Percentiles rank a stretch among this genome's conserved stretches.
Conservation (phyloP, 64 coral and sea anemone genomes). For the Pocillopora verrucosa region DNA sequence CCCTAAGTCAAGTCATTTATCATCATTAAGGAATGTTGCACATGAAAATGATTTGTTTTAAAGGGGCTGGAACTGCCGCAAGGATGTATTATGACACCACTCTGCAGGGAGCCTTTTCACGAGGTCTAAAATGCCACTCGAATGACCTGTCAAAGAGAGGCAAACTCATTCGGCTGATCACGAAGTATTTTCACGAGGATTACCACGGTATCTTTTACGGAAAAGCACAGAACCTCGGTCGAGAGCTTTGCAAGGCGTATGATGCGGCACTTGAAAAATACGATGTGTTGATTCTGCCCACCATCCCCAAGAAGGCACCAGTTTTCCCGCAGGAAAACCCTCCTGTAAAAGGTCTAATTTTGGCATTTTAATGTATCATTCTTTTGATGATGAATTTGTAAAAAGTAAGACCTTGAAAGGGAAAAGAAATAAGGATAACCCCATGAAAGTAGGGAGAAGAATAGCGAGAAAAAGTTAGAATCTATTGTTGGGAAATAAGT, state of each 20-base stretch:
- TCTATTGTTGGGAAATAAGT: too few relatives aligned
- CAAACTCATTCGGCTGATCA: slow-evolving; percentile 22
- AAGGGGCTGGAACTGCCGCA: slow-evolving; percentile 39
- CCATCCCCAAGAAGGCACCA: slow-evolving; percentile 55
- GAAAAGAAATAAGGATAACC: too few relatives aligned
- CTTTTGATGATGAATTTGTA: too few relatives aligned
- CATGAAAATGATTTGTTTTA: background rate
- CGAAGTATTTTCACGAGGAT: slow-evolving; percentile 49
- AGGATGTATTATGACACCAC: slow-evolving; percentile 67
- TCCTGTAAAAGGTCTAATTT: slow-evolving; percentile 40
- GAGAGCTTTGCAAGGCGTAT: slow-evolving; percentile 46
- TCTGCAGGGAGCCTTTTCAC: slow-evolving; percentile 58
- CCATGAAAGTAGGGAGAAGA: too few relatives aligned
- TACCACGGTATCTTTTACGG: slow-evolving; percentile 60
- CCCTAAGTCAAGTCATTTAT: too few relatives aligned
- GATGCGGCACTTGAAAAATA: slow-evolving; percentile 50
- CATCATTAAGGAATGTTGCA: too few relatives aligned
- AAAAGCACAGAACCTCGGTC: slow-evolving; percentile 62
- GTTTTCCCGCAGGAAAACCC: slow-evolving; percentile 47
- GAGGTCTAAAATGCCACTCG: slow-evolving; percentile 63
- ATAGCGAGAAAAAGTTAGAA: too few relatives aligned
- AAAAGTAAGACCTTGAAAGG: too few relatives aligned
- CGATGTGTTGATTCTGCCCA: slow-evolving; percentile 64
- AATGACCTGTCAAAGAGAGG: slow-evolving; percentile 44
- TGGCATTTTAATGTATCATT: background rate